Conservation (phyloP, 1,140 invertebrate species). For the Thrips palmi region DNA sequence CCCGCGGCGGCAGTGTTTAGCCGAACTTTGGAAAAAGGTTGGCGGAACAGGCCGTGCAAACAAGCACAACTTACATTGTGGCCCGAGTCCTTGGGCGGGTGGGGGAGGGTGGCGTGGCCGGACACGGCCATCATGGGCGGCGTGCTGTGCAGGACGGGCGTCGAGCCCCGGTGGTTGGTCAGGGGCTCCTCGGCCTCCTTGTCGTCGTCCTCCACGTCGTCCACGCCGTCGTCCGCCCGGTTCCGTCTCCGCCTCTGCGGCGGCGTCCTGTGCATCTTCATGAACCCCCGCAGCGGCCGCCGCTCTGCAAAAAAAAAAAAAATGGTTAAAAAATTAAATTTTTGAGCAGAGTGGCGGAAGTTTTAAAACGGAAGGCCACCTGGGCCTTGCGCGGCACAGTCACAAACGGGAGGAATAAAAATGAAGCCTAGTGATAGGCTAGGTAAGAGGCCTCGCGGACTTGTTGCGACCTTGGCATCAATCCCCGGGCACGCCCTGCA, state of each 20-base stretch:
- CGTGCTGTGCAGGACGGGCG: background rate
- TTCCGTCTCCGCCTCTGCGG: constrained; percentile 30
- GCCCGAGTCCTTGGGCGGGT: background rate
- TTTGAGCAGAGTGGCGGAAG: background rate
- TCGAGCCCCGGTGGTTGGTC: background rate
- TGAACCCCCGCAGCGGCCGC: constrained; percentile 30
- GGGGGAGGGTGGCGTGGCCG: background rate
- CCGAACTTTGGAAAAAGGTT: background rate
- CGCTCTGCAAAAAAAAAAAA: constrained; percentile 23
- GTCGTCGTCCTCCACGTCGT: constrained; percentile 16
- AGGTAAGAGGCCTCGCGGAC: no score
- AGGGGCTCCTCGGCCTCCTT: constrained; percentile 18
- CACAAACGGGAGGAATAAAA: no score
- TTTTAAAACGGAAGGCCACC: no score
- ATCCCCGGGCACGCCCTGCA: no score
- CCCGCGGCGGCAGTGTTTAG: no score
- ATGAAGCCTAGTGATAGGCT: no score
- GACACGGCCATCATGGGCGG: background rate
- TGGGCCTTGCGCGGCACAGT: no score
- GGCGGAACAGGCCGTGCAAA: background rate
- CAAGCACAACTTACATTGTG: background rate
- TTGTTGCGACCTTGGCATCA: no score
- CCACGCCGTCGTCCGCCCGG: constrained; percentile 16
- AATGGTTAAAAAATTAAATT: background rate
- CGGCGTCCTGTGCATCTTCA: constrained; percentile 33